These are phyloP conservation scores for Heliconius sara DNA, from an alignment of 2,888 invertebrate genomes.

Conservation along the genomic window DNA sequence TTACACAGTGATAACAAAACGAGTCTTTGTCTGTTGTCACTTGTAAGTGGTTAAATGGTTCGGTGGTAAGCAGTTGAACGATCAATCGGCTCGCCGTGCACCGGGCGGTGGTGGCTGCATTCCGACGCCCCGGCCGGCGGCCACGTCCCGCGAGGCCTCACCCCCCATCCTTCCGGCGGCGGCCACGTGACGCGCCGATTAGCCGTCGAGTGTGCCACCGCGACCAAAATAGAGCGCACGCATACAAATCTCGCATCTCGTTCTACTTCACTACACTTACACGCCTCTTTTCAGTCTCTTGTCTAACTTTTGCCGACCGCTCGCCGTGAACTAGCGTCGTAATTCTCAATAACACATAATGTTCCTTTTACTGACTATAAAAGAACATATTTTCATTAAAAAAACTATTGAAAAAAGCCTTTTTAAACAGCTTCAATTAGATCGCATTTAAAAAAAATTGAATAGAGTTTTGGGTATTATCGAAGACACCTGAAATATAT, in stretches of 20 bases:
- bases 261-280: conserved; percentile 68
- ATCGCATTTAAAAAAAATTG: background rate
- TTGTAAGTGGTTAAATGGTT: conserved; percentile 33
- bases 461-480: background rate
- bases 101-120: conserved; percentile 80
- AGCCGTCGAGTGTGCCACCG: conserved; percentile 80
- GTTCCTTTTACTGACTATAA: conserved; percentile 30
- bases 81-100: conserved; percentile 75
- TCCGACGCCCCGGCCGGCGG: conserved; percentile 67
- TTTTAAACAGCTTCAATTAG: background rate
- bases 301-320: conserved; percentile 55
- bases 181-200: conserved; percentile 83
- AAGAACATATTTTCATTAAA: background rate
- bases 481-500: background rate
- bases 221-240: conserved; percentile 81
- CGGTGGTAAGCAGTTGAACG: conserved; percentile 59
- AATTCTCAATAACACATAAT: conserved; percentile 46
- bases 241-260: conserved; percentile 70
- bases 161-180: conserved; percentile 80
- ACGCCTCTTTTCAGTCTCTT: conserved; percentile 61
- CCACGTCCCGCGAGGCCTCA: conserved; percentile 59
- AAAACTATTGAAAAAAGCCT: background rate
- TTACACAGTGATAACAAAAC: conserved; percentile 5
- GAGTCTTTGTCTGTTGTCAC: background rate
- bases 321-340: conserved; percentile 50